A percentile compares a stretch with the other conserved stretches of the same genome.
Conservation (phyloP, 2,888 invertebrate species). For the Agelastica alni region DNA sequence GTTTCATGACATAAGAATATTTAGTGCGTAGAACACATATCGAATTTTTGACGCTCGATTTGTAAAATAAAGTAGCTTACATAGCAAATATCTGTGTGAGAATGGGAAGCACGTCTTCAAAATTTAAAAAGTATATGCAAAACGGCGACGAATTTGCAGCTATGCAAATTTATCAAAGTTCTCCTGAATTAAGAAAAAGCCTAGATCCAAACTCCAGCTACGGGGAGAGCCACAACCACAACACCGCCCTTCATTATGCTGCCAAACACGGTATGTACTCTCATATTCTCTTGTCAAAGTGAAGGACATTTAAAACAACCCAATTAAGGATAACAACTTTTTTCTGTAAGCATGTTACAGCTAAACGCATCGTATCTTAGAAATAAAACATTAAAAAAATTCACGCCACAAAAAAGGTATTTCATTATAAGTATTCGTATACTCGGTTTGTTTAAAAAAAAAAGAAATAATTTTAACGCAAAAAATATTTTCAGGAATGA, state of each 20-base stretch:
- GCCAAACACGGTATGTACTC: slow-evolving; percentile 62
- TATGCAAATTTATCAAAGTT: slow-evolving; percentile 67
- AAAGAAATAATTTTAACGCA: no score
- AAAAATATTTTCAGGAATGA: slow-evolving; percentile 56
- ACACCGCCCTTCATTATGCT: slow-evolving; percentile 70
- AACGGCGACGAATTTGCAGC: slow-evolving; percentile 73
- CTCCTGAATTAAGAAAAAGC: slow-evolving; percentile 65
- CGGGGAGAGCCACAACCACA: slow-evolving; percentile 68
- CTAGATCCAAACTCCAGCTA: slow-evolving; percentile 70
- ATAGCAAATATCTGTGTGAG: slow-evolving; percentile 25
- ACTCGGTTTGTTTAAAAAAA: no score
- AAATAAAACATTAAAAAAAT: no score
- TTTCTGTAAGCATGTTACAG: no score
- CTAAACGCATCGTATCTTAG: no score
- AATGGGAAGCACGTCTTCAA: slow-evolving; percentile 72
- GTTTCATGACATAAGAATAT: slow-evolving; percentile 53
- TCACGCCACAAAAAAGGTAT: no score
- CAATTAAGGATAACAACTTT: no score
- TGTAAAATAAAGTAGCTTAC: slow-evolving; percentile 29
- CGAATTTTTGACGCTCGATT: slow-evolving; percentile 38
- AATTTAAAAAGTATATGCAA: slow-evolving; percentile 70
- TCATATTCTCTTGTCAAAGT: no score
- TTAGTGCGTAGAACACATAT: slow-evolving; percentile 43
- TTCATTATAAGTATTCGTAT: no score
- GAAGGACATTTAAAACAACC: no score